Base-by-base conservation (phyloP, 2,888 invertebrate species). In the Reticulitermes lucifugus region DNA sequence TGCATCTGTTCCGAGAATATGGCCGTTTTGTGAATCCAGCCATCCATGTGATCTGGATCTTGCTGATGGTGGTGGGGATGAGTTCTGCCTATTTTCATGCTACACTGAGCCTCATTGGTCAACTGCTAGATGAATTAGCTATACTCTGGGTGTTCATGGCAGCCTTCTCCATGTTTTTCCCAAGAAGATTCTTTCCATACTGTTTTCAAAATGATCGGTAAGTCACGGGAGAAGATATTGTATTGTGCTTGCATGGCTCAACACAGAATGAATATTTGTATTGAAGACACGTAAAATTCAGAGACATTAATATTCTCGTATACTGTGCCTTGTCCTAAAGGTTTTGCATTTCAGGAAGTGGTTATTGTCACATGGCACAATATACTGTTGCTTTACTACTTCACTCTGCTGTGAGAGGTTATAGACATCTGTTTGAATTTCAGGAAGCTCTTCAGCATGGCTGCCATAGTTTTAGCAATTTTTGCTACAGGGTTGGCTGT, bases 21-120 rank as follows among this genome's bases (percentile, higher is more conserved):
- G 94, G 95, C 25, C 93, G 94, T 88, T 94, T 94, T 89, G 95
- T 96, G 25, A 96, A 95, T 89, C 95, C 94, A 51, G 96, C 94
- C 29, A 96, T 97, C 87, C 95, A 96, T 90, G 89, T 96, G n/a
- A 92, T 97, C 71, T 97, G 96, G 96, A 92, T 94, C n/a, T 90
- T 96, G 83, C 90, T 96, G 85, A 95, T 96, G 92, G 92, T 96
- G 70, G 95, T 97, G 83, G 96, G 96, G 10, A 89, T 96, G 1
- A 95, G 95, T 88, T 96, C 96, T 59, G 96, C 96, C 87, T 97
- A 97, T 90, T 97, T 97, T 89, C 97, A 97, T 91, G 96, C 96
- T 10, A 97, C 96, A 4, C 91, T 97, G 59, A 96, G 96, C 89
- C 92, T 96, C 88, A 94, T 96, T 88, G 94, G 94, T 93, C 96